These are phyloP conservation scores for Amitus sp. DNA, from an alignment of 2,888 invertebrate genomes.

Conservation along the genomic window DNA sequence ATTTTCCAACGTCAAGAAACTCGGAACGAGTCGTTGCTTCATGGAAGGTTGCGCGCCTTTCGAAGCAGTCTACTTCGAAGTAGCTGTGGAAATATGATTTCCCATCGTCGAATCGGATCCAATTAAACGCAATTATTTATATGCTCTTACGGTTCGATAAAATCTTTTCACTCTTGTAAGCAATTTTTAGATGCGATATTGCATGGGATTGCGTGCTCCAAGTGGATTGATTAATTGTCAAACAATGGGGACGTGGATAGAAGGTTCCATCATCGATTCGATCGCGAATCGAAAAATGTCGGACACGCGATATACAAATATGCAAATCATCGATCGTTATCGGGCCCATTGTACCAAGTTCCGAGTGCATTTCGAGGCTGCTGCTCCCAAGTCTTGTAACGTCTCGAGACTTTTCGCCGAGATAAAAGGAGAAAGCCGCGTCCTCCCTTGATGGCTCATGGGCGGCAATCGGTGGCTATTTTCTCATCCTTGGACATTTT, in stretches of 20 bases:
- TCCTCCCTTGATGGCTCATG: conserved; percentile 17
- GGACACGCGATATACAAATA: conserved; percentile 20
- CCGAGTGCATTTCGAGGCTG: background rate
- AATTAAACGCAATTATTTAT: conserved; percentile 14
- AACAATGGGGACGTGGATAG: background rate
- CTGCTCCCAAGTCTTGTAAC: too few relatives aligned
- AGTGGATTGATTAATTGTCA: background rate
- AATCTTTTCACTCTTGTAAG: background rate
- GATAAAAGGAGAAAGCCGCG: conserved; percentile 42
- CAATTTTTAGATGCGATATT: too few relatives aligned
- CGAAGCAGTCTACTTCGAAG: too few relatives aligned
- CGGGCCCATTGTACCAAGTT: conserved; percentile 36
- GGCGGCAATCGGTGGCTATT: conserved; percentile 42
- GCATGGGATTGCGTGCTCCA: too few relatives aligned
- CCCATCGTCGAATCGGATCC: conserved; percentile 2
- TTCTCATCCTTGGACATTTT: conserved; percentile 35
- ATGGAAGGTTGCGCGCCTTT: too few relatives aligned
- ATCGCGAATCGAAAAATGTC: conserved; percentile 26
- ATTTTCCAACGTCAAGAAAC: too few relatives aligned
- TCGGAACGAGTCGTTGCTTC: too few relatives aligned
- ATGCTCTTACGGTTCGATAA: background rate
- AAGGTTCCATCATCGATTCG: conserved; percentile 12
- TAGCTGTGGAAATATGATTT: background rate
- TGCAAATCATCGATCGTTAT: conserved; percentile 33
- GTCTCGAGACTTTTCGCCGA: conserved; percentile 27